Percentiles rank a stretch among this genome's conserved stretches.
Evolutionary conservation across 1,140 invertebrate genomes (phyloP).

Genomic region (Euglossa dilemma): DNA sequence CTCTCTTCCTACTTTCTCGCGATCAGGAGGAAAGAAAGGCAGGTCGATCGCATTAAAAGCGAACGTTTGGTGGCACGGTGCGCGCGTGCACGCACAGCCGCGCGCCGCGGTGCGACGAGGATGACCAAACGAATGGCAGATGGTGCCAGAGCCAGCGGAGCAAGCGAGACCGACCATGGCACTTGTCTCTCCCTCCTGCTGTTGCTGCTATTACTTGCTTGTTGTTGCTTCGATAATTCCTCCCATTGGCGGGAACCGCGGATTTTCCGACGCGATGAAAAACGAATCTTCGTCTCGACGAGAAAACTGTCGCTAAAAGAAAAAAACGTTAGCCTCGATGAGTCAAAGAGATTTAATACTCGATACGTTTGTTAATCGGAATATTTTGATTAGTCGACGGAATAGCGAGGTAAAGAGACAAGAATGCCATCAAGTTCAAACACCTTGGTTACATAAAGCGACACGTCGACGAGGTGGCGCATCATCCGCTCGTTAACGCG

Average conservation of each 20-base stretch:
- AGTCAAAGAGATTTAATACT: too few species aligned
- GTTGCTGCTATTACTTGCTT: constrained; percentile 49
- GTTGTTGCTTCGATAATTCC: constrained; percentile 38
- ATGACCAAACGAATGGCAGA: constrained; percentile 46
- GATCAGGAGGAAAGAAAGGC: constrained; percentile 38
- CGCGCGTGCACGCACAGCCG: constrained; percentile 51
- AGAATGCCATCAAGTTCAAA: constrained; percentile 16
- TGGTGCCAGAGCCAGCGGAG: constrained; percentile 36
- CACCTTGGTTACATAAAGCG: constrained; percentile 18
- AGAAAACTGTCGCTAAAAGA: too few species aligned
- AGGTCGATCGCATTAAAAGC: constrained; percentile 57
- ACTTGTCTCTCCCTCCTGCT: constrained; percentile 69
- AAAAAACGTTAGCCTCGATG: too few species aligned
- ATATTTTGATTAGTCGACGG: background rate
- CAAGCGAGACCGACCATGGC: constrained; percentile 43
- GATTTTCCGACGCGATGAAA: background rate
- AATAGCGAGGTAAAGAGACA: background rate
- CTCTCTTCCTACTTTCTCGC: constrained; percentile 49
- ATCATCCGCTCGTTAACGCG: background rate
- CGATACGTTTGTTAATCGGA: too few species aligned
- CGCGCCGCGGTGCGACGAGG: constrained; percentile 8
- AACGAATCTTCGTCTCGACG: background rate
- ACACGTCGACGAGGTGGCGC: background rate
- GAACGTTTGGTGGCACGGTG: constrained; percentile 38
- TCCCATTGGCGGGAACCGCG: background rate